Conservation (phyloP, 2,113 vertebrate species). For the Pheucticus melanocephalus region DNA sequence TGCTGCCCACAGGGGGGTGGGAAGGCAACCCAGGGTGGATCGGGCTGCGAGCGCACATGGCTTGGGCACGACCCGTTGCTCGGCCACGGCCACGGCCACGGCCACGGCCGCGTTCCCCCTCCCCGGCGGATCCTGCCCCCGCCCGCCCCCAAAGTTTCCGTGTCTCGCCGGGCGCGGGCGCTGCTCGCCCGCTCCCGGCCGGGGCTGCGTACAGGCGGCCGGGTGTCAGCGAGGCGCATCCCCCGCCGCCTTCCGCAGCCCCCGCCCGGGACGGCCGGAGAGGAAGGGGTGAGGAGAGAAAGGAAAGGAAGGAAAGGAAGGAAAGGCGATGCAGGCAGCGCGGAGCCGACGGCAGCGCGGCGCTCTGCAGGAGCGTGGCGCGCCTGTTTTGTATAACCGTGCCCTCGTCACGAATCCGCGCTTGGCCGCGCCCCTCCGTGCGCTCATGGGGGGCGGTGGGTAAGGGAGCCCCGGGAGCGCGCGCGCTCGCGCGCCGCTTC, state of each 20-base stretch:
- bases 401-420: background rate
- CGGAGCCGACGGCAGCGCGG: background rate
- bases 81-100: no score
- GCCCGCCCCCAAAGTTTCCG: background rate
- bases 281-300: background rate
- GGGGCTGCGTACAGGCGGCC: background rate
- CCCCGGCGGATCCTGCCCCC: background rate
- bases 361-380: background rate
- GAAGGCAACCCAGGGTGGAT: background rate
- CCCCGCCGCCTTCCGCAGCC: background rate
- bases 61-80: background rate
- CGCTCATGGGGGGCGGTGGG: background rate
- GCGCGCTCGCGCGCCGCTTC: background rate
- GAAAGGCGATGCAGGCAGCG: background rate
- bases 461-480: background rate
- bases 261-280: background rate
- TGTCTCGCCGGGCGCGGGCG: background rate
- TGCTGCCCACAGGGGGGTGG: fast-evolving
- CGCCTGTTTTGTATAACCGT: background rate
- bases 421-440: background rate
- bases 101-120: fast-evolving
- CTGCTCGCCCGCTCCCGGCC: background rate
- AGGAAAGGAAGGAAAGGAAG: background rate
- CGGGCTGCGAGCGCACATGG: fast-evolving
- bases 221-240: background rate